phyloP scores from a whole-genome alignment of 1,140 invertebrate species.

The Ceratosolen fusciceps region DNA sequence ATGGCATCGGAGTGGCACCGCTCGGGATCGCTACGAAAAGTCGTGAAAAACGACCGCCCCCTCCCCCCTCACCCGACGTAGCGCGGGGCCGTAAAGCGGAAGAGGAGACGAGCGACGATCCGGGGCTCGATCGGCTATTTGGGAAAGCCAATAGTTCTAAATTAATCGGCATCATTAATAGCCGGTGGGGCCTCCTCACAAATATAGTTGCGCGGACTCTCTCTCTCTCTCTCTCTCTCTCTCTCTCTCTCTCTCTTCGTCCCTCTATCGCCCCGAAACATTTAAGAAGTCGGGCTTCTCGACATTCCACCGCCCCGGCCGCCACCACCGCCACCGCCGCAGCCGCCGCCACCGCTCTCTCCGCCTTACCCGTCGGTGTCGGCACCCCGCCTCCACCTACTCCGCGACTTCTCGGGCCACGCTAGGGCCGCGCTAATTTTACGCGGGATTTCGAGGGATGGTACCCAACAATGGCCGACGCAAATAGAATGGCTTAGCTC shows the following conservation, averaged over 20 bases:
- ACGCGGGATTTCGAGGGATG: conserved; percentile 23
- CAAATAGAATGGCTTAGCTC: conserved; percentile 43
- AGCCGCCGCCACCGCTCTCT: conserved; percentile 37
- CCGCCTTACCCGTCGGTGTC: conserved; percentile 40
- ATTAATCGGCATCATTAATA: conserved; percentile 73
- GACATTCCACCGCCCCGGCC: conserved; percentile 53
- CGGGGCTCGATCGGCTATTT: conserved; percentile 63
- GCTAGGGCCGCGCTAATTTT: conserved; percentile 34
- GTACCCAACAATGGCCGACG: conserved; percentile 36
- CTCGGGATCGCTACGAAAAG: no score
- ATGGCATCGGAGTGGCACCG: no score
- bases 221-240: no score
- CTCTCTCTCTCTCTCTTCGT: no score
- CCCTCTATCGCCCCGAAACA: conserved; percentile 46
- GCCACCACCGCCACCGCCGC: conserved; percentile 43
- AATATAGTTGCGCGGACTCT: conserved; percentile 26
- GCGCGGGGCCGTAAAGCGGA: not conserved
- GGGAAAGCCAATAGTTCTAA: conserved; percentile 73
- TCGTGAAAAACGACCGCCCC: no score
- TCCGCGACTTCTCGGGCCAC: no score
- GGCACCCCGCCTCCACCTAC: conserved; percentile 34
- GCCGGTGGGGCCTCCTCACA: conserved; percentile 47
- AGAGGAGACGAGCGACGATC: not conserved
- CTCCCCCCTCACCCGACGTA: no score
- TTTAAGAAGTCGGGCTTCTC: conserved; percentile 53